Percentiles rank a stretch among this genome's conserved stretches.
Conservation (phyloP, 1,140 invertebrate genomes). For the Caligus rogercresseyi region DNA sequence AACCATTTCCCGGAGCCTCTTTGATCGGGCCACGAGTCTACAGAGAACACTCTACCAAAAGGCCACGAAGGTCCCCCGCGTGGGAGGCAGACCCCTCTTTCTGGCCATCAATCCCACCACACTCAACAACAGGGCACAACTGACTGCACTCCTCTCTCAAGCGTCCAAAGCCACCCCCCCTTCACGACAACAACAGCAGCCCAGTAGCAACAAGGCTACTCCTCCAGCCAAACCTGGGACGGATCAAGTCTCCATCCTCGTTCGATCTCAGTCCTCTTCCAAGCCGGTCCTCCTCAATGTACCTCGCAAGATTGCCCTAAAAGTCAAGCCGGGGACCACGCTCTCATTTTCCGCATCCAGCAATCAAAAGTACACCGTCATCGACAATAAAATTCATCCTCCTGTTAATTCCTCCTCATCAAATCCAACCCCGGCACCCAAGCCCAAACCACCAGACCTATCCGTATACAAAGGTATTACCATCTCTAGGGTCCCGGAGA, state of each 20-base stretch:
- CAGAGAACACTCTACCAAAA: slow-evolving; percentile 5
- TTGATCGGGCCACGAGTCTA: slow-evolving; percentile 2
- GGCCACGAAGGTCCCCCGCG: slow-evolving; percentile 9
- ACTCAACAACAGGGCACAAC: background rate
- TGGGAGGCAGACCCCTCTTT: slow-evolving; percentile 10
- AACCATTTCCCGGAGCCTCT: background rate
- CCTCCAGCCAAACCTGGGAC: background rate
- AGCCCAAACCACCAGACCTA: background rate
- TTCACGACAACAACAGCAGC: background rate
- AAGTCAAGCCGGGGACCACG: slow-evolving; percentile 18
- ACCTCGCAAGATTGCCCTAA: slow-evolving; percentile 8
- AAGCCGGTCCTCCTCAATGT: slow-evolving; percentile 19
- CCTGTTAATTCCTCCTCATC: background rate
- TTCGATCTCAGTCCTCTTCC: background rate
- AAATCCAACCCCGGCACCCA: background rate
- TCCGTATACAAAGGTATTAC: background rate
- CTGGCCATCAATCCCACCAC: slow-evolving; percentile 11
- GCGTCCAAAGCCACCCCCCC: background rate
- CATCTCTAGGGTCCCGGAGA: background rate
- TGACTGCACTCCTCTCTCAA: background rate
- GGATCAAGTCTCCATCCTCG: slow-evolving; percentile 19
- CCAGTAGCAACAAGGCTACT: background rate
- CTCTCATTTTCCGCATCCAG: slow-evolving; percentile 19
- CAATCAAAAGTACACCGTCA: slow-evolving; percentile 18
- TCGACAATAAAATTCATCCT: slow-evolving; percentile 20